phyloP scores from a whole-genome alignment of 2,797 vertebrate genomes.

The Danio choprae region DNA sequence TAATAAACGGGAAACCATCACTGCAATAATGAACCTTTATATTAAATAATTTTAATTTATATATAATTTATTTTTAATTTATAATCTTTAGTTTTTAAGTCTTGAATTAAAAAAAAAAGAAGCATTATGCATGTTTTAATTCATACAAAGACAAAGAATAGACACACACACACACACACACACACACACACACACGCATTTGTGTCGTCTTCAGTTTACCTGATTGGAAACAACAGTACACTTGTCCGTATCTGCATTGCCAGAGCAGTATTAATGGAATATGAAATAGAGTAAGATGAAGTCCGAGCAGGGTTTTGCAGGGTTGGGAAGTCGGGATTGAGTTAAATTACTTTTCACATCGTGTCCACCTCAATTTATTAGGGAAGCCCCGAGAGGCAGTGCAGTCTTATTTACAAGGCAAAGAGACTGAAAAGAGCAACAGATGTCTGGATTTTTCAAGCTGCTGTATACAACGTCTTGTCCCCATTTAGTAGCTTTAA shows the following conservation, averaged over 20 bases:
- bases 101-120: not conserved
- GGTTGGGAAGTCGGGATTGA: conserved; percentile 57
- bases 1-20: too few species aligned
- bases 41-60: too few species aligned
- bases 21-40: too few species aligned
- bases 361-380: conserved; percentile 71
- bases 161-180: conserved; percentile 22
- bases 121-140: not conserved
- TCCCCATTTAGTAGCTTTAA: conserved; percentile 2
- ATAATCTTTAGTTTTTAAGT: too few species aligned
- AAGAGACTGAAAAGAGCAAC: conserved; percentile 61
- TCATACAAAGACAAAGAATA: not conserved
- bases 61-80: too few species aligned
- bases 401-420: conserved; percentile 50
- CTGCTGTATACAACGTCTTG: not conserved
- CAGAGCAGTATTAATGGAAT: conserved; percentile 26
- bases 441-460: conserved; percentile 47
- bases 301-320: conserved; percentile 34
- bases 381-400: conserved; percentile 58
- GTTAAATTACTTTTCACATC: conserved; percentile 71
- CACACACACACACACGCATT: conserved; percentile 32
- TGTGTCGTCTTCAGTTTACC: not conserved
- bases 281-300: conserved; percentile 39
- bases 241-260: conserved; percentile 30
- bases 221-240: conserved; percentile 18